A percentile compares a stretch with the other conserved stretches of the same genome.
phyloP scores from a whole-genome alignment of 2,888 invertebrate genomes.

The Blastobasis lacticolella region DNA sequence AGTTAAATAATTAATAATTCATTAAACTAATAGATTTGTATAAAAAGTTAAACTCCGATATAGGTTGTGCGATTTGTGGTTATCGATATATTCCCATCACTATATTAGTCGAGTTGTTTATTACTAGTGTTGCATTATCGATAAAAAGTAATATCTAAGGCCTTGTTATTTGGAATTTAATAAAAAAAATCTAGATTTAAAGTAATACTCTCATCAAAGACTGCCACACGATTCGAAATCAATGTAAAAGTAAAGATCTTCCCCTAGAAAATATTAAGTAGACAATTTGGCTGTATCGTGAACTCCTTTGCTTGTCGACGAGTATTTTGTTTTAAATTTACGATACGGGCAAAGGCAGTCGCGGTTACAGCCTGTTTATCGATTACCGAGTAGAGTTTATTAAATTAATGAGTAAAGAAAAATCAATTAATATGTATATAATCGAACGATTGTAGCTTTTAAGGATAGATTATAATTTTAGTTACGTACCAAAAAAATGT shows the following conservation, averaged over 20 bases:
- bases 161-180: neutral
- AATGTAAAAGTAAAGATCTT: conserved; percentile 24
- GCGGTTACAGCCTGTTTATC: conserved; percentile 11
- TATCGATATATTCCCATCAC: neutral
- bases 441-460: conserved; percentile 14
- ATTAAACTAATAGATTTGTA: too few species aligned
- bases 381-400: conserved; percentile 11
- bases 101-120: neutral
- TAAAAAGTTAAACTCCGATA: too few species aligned
- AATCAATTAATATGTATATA: conserved; percentile 11
- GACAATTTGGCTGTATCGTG: conserved; percentile 1
- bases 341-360: conserved; percentile 10
- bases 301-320: conserved; percentile 4
- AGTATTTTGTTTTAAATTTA: conserved; percentile 10
- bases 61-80: too few species aligned
- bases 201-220: conserved; percentile 29
- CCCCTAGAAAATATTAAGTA: conserved; percentile 15
- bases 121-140: neutral
- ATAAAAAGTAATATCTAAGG: neutral
- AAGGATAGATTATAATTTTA: conserved; percentile 11
- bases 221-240: conserved; percentile 27
- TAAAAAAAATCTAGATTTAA: neutral
- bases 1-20: too few species aligned
- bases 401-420: neutral
- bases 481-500: conserved; percentile 22